phyloP scores from a whole-genome alignment of 2,888 invertebrate species.

The Scaptomyza flava region DNA sequence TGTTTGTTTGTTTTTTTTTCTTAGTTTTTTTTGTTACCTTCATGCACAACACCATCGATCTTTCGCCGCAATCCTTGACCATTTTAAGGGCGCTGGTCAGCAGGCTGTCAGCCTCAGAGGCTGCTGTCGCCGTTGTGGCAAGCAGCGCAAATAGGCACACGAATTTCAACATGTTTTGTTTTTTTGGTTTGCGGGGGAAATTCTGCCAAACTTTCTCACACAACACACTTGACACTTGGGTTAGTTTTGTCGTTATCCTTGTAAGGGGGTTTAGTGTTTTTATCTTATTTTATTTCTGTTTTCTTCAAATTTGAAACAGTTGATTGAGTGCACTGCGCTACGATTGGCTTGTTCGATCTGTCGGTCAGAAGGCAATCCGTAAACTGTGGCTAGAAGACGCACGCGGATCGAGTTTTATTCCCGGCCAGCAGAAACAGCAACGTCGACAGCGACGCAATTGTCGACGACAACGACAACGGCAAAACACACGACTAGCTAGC shows the following conservation, averaged over 20 bases:
- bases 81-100: constrained; percentile 88
- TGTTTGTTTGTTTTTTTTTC: neutral
- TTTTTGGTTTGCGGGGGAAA: neutral
- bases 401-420: constrained; percentile 85
- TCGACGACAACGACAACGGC: constrained; percentile 44
- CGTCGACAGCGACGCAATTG: constrained; percentile 38
- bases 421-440: constrained; percentile 75
- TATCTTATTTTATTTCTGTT: neutral
- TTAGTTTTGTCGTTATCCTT: constrained; percentile 41
- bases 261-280: neutral
- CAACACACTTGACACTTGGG: constrained; percentile 64
- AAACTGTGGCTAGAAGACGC: constrained; percentile 84
- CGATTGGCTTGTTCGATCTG: constrained; percentile 81
- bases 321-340: constrained; percentile 74
- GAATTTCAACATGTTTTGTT: constrained; percentile 85
- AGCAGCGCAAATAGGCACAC: constrained; percentile 85
- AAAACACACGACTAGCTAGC: constrained; percentile 38
- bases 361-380: constrained; percentile 85
- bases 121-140: constrained; percentile 84
- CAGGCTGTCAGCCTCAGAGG: constrained; percentile 85
- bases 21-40: constrained; percentile 86
- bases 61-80: constrained; percentile 89
- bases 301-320: constrained; percentile 31
- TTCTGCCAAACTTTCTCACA: constrained; percentile 14
- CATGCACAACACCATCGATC: constrained; percentile 89